phyloP scores from a whole-genome alignment of 2,113 vertebrate species.

The Dryoscopus gambensis region DNA sequence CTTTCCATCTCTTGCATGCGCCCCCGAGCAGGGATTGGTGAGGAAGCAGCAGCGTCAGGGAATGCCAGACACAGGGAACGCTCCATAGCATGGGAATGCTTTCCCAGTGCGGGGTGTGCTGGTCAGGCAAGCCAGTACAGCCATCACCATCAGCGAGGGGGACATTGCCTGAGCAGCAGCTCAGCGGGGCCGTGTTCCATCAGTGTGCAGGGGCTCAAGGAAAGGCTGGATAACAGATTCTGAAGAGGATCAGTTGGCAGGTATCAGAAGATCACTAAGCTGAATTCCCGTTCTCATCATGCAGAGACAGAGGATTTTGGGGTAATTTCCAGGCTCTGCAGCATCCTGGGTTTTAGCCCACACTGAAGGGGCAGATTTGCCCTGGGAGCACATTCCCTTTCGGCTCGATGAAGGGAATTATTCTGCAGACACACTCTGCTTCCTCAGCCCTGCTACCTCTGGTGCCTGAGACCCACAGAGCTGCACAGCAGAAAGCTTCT shows the following conservation, averaged over 20 bases:
- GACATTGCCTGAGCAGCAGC: neutral
- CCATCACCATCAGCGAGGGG: neutral
- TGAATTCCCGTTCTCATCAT: neutral
- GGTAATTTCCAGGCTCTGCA: neutral
- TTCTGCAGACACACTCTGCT: neutral
- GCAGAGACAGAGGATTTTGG: neutral
- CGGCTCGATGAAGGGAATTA: neutral
- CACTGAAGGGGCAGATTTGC: neutral
- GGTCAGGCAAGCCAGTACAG: neutral
- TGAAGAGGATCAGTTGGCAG: neutral
- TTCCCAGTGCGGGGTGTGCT: neutral
- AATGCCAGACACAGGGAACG: neutral
- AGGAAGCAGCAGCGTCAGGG: neutral
- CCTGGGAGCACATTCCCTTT: neutral
- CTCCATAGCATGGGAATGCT: neutral
- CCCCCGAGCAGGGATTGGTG: neutral
- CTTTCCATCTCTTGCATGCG: neutral
- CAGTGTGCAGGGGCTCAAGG: neutral
- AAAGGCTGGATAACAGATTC: neutral
- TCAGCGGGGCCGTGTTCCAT: fast-evolving
- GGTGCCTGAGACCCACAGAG: neutral
- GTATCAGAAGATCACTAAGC: neutral
- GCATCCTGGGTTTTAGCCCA: neutral
- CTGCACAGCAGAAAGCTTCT: neutral
- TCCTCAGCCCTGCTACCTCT: neutral